Conservation (phyloP, 2,888 invertebrate species). For the Therioaphis trifolii region DNA sequence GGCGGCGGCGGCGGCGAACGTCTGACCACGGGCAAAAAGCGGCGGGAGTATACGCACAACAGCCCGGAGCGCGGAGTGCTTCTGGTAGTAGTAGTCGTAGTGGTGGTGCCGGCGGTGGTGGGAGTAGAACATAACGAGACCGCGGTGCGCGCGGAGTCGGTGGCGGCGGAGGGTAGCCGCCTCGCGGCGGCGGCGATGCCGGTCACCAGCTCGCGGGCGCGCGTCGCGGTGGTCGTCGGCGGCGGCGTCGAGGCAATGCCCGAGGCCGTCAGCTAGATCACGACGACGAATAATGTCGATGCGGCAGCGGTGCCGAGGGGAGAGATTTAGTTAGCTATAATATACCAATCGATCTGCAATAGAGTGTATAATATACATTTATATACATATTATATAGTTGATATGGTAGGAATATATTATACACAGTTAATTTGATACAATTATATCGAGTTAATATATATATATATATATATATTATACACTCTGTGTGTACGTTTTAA, state of each 20-base stretch:
- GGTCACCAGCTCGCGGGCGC: slow-evolving; percentile 50
- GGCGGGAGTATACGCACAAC: slow-evolving; percentile 42
- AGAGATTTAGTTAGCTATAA: slow-evolving; percentile 40
- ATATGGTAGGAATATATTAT: no score
- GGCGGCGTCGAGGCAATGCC: slow-evolving; percentile 57
- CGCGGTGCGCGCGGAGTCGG: background rate
- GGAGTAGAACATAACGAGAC: slow-evolving; percentile 19
- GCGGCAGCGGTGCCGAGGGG: slow-evolving; percentile 13
- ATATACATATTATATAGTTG: no score
- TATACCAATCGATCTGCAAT: slow-evolving; percentile 18
- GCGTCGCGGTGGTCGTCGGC: slow-evolving; percentile 54
- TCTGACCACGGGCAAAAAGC: slow-evolving; percentile 61
- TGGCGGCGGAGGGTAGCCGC: slow-evolving; percentile 32
- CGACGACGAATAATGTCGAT: slow-evolving; percentile 20
- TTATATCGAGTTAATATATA: no score
- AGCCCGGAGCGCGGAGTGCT: slow-evolving; percentile 55
- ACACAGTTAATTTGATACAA: no score
- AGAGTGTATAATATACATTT: background rate
- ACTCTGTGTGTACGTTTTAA: no score
- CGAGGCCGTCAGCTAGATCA: slow-evolving; percentile 50
- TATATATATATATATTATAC: no score
- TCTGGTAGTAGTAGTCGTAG: slow-evolving; percentile 3
- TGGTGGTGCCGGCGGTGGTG: slow-evolving; percentile 25
- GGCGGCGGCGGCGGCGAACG: slow-evolving; percentile 17
- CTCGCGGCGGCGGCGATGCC: slow-evolving; percentile 42